Evolutionary conservation across 2,888 invertebrate species (phyloP).

Genomic region (Sphaerophoria rueppellii): DNA sequence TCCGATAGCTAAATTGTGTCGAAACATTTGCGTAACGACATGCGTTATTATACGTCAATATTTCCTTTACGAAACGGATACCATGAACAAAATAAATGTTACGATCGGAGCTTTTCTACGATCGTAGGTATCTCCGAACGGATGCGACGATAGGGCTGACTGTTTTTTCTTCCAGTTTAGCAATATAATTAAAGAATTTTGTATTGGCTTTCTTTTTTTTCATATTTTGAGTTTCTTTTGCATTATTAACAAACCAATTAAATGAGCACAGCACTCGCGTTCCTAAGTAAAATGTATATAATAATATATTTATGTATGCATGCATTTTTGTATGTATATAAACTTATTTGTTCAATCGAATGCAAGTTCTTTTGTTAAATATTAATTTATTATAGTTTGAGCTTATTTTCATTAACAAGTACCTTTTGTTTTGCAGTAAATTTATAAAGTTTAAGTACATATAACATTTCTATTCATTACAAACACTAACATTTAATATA

Average conservation of each 20-base stretch:
- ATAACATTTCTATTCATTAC: constrained; percentile 41
- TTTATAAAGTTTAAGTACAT: constrained; percentile 39
- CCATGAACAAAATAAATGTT: too few species aligned
- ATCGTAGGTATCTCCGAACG: too few species aligned
- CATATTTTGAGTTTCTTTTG: constrained; percentile 8
- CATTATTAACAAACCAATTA: constrained; percentile 18
- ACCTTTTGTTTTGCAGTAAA: constrained; percentile 33
- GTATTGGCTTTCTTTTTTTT: constrained; percentile 3
- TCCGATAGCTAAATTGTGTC: too few species aligned
- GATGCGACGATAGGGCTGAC: too few species aligned
- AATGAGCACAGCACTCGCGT: constrained; percentile 16
- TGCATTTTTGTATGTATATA: neutral
- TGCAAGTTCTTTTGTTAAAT: neutral
- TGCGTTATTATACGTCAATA: too few species aligned
- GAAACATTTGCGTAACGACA: too few species aligned
- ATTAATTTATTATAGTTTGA: constrained; percentile 19
- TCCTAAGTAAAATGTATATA: constrained; percentile 23
- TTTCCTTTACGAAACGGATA: too few species aligned
- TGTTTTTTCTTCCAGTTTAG: neutral
- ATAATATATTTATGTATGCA: too few species aligned
- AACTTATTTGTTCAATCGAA: constrained; percentile 16
- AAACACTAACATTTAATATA: constrained; percentile 40
- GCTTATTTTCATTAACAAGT: constrained; percentile 25
- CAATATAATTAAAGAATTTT: constrained; percentile 9
- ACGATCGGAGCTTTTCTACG: too few species aligned